Evolutionary conservation across 2,113 vertebrate species (phyloP), one percentile per base, ranked within the genome.

Genomic region (Dicaeum eximium): DNA sequence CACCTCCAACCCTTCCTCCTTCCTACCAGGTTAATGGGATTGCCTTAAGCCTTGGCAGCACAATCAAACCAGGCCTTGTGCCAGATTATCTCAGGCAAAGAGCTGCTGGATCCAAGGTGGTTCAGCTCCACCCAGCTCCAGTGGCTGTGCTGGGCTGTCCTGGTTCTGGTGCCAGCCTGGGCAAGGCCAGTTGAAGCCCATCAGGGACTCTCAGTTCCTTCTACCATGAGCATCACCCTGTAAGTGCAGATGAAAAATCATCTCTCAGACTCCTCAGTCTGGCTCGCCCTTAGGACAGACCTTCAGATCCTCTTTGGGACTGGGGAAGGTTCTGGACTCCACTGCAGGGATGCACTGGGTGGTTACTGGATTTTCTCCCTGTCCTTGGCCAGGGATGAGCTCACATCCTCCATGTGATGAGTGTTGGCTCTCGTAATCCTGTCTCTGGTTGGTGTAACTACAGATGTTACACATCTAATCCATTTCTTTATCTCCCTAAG

Each of bases 401-500:
- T 97, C 65, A 77, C 47, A 79, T 28, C 23, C 6, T 1, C 44
- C 30, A 5, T 22, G 51, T 53, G 64, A 48, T 40, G 47, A 30
- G 16, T 88, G 83, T 24, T 85, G 45, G 40, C 44, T 91, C 60
- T 64, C 11, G 7, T 88, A 80, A 83, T 88, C 87, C 91, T 42
- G 2, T 88, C 81, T 30, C 60, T 83, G 23, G 15, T n/a, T 87
- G 38, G 31, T 77, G 37, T 31, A 79, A 62, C 47, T 72, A 58
- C 92, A 93, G 86, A 67, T 86, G 86, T 93, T 92, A 38, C 57
- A 80, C 0, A 1, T 89, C 83, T 74, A 70, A 91, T 92, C 81
- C 48, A 33, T 83, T 94, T 88, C 87, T 88, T 90, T 79, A 83
- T 92, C 91, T 96, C 92, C 48, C 81, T 95, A 61, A 96, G 72